phyloP scores from a whole-genome alignment of 2,888 invertebrate species.

The Drosophila kanekoi region DNA sequence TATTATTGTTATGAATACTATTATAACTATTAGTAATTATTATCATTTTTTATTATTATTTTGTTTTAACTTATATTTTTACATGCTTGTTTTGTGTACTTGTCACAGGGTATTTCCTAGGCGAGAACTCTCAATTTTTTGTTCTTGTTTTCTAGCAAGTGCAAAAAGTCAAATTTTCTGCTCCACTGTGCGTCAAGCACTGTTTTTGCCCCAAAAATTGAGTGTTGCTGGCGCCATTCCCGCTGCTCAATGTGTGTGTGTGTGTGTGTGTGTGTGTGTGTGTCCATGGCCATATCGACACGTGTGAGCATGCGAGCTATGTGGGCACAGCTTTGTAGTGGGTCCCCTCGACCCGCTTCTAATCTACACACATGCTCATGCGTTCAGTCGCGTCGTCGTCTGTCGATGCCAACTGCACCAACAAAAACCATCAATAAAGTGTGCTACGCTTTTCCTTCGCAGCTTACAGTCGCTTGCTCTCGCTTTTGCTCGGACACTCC shows the following conservation, averaged over 20 bases:
- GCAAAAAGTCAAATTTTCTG: conserved; percentile 13
- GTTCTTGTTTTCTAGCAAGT: background rate
- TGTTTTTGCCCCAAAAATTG: conserved; percentile 12
- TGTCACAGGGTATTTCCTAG: conserved; percentile 6
- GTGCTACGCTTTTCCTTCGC: conserved; percentile 32
- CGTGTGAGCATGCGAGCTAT: conserved; percentile 2
- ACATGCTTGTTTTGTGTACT: background rate
- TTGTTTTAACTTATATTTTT: background rate
- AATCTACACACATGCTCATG: conserved; percentile 17
- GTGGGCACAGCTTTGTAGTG: conserved; percentile 13
- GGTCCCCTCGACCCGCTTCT: background rate
- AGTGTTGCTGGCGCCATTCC: conserved; percentile 5
- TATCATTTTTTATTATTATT: too few relatives aligned
- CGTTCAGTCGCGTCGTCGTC: conserved; percentile 10
- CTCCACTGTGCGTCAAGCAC: conserved; percentile 24
- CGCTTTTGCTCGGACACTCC: conserved; percentile 1
- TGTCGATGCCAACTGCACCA: conserved; percentile 43
- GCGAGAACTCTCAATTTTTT: background rate
- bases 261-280: conserved; percentile 3
- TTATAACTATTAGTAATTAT: too few relatives aligned
- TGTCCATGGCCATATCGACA: too few relatives aligned
- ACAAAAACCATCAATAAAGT: conserved; percentile 62
- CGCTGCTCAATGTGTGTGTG: conserved; percentile 5
- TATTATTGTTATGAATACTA: too few relatives aligned
- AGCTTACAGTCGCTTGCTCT: conserved; percentile 3